Percentiles rank a stretch among this genome's conserved stretches.
These are phyloP conservation scores for Mythimna albipuncta DNA, from an alignment of 2,888 invertebrate species.

Conservation along the genomic window DNA sequence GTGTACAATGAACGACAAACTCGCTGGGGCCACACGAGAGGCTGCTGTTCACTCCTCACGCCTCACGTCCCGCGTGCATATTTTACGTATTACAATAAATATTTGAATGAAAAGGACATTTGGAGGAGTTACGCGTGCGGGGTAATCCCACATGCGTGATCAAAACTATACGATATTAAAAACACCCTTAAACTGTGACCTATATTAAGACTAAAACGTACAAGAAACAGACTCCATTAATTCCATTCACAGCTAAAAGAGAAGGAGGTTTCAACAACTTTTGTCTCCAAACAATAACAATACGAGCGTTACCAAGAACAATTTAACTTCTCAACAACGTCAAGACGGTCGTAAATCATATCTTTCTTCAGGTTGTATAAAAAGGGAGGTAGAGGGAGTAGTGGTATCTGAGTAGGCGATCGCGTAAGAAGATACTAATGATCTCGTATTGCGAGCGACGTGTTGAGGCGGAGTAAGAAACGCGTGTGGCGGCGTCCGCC, in stretches of 20 bases:
- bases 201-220: conserved; percentile 12
- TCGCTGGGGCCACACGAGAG: too few relatives aligned
- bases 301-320: conserved; percentile 43
- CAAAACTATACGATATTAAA: too few relatives aligned
- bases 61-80: too few relatives aligned
- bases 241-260: conserved; percentile 23
- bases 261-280: conserved; percentile 35
- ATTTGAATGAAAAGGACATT: too few relatives aligned
- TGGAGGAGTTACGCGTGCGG: too few relatives aligned
- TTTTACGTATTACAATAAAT: too few relatives aligned
- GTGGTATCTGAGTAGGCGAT: conserved; percentile 51
- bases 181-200: conserved; percentile 4
- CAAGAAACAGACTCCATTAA: conserved; percentile 10
- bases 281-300: conserved; percentile 48
- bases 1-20: too few relatives aligned
- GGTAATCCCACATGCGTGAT: too few relatives aligned
- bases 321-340: conserved; percentile 55
- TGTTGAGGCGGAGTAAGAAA: conserved; percentile 49
- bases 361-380: conserved; percentile 52
- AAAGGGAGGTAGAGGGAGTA: conserved; percentile 48
- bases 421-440: conserved; percentile 65
- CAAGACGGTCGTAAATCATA: conserved; percentile 58
- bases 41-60: too few relatives aligned
- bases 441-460: conserved; percentile 58
- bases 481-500: conserved; percentile 40